Percentiles rank a stretch among this genome's conserved stretches.
Conservation (phyloP, 64 coral and sea anemone species). For the Pocillopora verrucosa region DNA sequence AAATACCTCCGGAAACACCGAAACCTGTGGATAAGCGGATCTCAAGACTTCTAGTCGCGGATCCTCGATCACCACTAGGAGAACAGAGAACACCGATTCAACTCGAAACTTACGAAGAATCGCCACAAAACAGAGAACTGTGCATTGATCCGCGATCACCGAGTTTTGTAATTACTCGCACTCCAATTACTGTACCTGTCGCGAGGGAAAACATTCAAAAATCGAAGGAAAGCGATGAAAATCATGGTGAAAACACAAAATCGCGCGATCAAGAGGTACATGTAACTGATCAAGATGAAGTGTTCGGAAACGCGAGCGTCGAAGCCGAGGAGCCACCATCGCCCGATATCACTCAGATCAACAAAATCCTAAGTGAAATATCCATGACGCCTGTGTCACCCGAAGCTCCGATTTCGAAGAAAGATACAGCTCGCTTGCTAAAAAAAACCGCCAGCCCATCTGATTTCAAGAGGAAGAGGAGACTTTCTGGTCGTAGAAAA, state of each 20-base stretch:
- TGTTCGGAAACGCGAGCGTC: background rate
- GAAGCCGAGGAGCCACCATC: constrained; percentile 45
- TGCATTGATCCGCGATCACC: constrained; percentile 82
- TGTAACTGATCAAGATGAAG: background rate
- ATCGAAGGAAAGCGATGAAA: constrained; percentile 19
- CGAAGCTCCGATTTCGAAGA: constrained; percentile 74
- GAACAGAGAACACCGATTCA: constrained; percentile 79
- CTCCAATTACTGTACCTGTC: constrained; percentile 48
- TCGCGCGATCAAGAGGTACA: background rate
- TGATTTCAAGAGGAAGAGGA: constrained; percentile 73
- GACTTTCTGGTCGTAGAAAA: constrained; percentile 46
- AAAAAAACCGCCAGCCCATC: constrained; percentile 80
- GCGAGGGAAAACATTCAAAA: background rate
- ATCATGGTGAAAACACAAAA: constrained; percentile 1
- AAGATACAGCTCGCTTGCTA: constrained; percentile 71
- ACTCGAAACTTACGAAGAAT: constrained; percentile 80
- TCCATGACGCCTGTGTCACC: constrained; percentile 50
- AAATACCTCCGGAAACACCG: constrained; percentile 79
- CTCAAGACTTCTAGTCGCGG: constrained; percentile 43
- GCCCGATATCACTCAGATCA: constrained; percentile 8
- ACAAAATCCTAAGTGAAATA: constrained; percentile 18
- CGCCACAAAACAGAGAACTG: constrained; percentile 77
- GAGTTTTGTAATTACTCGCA: constrained; percentile 51
- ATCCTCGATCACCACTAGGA: constrained; percentile 80
- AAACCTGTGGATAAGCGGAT: constrained; percentile 46